Percentiles rank a stretch among this genome's conserved stretches.
Conservation (phyloP, 2,113 vertebrate genomes). For the Collichthys lucidus region DNA sequence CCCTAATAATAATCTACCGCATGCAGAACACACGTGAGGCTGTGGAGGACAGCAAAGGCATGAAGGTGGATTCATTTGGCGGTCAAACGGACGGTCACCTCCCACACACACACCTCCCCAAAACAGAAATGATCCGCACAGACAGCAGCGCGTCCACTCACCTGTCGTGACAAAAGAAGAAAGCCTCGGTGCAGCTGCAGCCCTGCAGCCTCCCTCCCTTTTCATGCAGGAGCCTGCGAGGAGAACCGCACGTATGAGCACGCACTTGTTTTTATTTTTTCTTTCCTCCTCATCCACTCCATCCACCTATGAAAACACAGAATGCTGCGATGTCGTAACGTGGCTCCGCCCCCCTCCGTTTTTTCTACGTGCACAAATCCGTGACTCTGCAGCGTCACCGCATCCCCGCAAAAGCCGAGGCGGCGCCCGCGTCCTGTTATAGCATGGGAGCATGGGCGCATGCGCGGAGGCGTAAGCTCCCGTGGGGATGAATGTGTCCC, state of each 20-base stretch:
- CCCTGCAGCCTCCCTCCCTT: neutral
- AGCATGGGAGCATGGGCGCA: conserved; percentile 5
- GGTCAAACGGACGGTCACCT: neutral
- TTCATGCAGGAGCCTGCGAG: conserved; percentile 42
- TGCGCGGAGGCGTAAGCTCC: conserved; percentile 4
- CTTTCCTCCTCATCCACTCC: neutral
- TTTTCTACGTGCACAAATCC: conserved; percentile 17
- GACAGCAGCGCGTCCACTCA: conserved; percentile 13
- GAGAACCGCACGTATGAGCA: conserved; percentile 69
- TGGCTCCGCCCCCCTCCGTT: conserved; percentile 31
- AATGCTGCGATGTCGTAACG: conserved; percentile 40
- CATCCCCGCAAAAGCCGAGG: conserved; percentile 12
- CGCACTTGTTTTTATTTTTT: conserved; percentile 34
- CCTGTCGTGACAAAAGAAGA: conserved; percentile 45
- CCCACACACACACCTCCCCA: no score
- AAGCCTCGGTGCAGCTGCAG: neutral
- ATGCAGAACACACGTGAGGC: rapidly evolving
- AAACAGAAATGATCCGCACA: neutral
- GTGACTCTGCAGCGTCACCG: conserved; percentile 40
- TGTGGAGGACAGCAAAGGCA: rapidly evolving
- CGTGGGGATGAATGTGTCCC: no score
- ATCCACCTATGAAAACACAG: conserved; percentile 41
- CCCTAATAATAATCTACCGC: rapidly evolving
- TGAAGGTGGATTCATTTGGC: neutral
- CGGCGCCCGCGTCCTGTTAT: conserved; percentile 35